Evolutionary conservation across 2,113 vertebrate genomes (phyloP).

Genomic region (Tricholaema leucomelas): DNA sequence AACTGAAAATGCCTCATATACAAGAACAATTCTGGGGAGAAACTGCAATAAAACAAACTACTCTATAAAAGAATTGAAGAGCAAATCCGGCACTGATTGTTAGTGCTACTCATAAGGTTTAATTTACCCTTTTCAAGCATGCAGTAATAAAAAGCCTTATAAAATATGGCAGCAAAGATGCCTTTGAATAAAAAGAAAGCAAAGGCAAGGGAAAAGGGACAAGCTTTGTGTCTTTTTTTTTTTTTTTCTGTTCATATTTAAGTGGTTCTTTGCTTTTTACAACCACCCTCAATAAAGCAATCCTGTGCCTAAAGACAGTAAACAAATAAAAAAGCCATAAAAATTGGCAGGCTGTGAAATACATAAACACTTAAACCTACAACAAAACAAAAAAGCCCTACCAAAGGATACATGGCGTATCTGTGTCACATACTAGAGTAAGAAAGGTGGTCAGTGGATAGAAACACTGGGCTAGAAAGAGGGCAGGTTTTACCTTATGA

Average conservation of each 20-base stretch:
- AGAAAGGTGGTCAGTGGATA: background rate
- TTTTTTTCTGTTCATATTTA: background rate
- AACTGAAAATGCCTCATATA: background rate
- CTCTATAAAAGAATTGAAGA: background rate
- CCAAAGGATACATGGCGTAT: background rate
- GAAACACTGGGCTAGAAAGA: background rate
- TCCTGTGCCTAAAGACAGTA: background rate
- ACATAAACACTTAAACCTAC: background rate
- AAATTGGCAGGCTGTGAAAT: background rate
- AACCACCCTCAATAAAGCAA: background rate
- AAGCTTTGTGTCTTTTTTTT: background rate
- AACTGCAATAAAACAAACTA: background rate
- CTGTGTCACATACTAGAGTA: background rate
- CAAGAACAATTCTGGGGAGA: background rate
- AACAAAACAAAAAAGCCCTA: background rate
- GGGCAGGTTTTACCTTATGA: rapidly evolving
- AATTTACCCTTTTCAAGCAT: background rate
- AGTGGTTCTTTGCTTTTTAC: background rate
- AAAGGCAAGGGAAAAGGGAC: background rate
- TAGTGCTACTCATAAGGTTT: background rate
- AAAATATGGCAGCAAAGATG: background rate
- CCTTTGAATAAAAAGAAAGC: background rate
- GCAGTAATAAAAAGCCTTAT: background rate
- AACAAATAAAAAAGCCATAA: background rate
- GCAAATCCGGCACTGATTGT: background rate